Base-by-base conservation (phyloP, 2,888 invertebrate species). In the Resseliella maxima region DNA sequence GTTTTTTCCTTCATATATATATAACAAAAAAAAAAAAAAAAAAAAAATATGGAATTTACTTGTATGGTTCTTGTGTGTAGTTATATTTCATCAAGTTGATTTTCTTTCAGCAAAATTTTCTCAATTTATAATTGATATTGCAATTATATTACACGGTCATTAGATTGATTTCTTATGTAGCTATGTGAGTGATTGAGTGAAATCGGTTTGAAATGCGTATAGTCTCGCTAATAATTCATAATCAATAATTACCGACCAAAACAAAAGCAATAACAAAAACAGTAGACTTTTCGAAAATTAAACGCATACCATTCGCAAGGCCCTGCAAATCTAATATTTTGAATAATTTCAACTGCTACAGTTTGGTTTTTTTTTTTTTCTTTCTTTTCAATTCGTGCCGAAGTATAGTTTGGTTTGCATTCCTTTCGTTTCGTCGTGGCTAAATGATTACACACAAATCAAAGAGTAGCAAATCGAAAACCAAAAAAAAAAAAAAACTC, bases 361-460 rank as follows among this genome's bases (percentile, higher is more conserved):
- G 1, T 83, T 83, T n/a, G 3, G 1, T 83, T 31, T 10, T 5
- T n/a, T 38, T 83, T 83, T 83, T 83, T 83, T 83, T 38, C 8
- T 24, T 64, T 64, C 27, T 24, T 64, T 31, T 64, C 27, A n/a
- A n/a, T n/a, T n/a, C n/a, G n/a, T n/a, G n/a, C n/a, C n/a, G n/a
- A n/a, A n/a, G n/a, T n/a, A n/a, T n/a, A n/a, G n/a, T n/a, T 38
- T 38, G 38, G 21, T 21, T 83, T 83, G 83, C n/a, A 83, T 83
- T 36, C 83, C 83, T 83, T 24, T 38, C 38, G 38, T 38, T 72
- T 72, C 36, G 83, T 83, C 41, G 83, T 38, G 83, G 83, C 38
- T n/a, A 83, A 83, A 12, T 83, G 38, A 83, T 83, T 83, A n/a
- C 83, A 38, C 83, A 38, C 83, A 83, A 83, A 83, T 83, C 36